These are phyloP conservation scores for Apis dorsata DNA, from an alignment of 1,140 invertebrate genomes.

Conservation along the genomic window DNA sequence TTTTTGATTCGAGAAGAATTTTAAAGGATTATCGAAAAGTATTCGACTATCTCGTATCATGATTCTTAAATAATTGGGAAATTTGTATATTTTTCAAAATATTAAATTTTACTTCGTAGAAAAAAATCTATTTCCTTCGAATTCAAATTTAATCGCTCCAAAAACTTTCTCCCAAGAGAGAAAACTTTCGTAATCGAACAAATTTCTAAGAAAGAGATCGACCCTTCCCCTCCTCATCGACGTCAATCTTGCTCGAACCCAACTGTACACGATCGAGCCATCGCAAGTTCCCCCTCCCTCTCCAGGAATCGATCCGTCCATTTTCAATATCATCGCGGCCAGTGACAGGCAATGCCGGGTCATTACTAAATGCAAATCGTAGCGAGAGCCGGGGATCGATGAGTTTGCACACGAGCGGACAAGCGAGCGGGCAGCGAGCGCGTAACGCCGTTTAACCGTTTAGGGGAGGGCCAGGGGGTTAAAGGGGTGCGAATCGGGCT, in stretches of 20 bases:
- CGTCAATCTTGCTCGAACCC: too few species aligned
- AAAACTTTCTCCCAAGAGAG: not conserved
- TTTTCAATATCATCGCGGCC: slow-evolving; percentile 62
- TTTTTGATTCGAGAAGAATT: too few species aligned
- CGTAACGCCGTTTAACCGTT: slow-evolving; percentile 70
- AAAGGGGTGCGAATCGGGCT: slow-evolving; percentile 68
- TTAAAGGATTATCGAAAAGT: too few species aligned
- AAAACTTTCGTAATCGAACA: not conserved
- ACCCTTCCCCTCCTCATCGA: not conserved
- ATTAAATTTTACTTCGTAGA: too few species aligned
- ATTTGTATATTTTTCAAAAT: too few species aligned
- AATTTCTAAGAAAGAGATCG: not conserved
- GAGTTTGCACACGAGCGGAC: slow-evolving; percentile 59
- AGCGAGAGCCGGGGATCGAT: slow-evolving; percentile 66
- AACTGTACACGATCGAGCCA: too few species aligned
- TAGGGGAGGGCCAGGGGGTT: slow-evolving; percentile 54
- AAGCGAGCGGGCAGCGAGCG: slow-evolving; percentile 53
- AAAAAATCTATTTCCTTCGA: too few species aligned
- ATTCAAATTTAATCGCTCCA: too few species aligned
- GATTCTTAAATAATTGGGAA: too few species aligned
- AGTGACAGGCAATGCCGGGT: slow-evolving; percentile 51
- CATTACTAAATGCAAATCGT: slow-evolving; percentile 76
- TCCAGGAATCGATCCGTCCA: slow-evolving; percentile 38
- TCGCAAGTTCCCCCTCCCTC: not conserved
- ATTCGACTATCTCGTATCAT: too few species aligned